A percentile compares a stretch with the other conserved stretches of the same genome.
Conservation (phyloP, 2,113 vertebrate species). For the Brachionichthys hirsutus region DNA sequence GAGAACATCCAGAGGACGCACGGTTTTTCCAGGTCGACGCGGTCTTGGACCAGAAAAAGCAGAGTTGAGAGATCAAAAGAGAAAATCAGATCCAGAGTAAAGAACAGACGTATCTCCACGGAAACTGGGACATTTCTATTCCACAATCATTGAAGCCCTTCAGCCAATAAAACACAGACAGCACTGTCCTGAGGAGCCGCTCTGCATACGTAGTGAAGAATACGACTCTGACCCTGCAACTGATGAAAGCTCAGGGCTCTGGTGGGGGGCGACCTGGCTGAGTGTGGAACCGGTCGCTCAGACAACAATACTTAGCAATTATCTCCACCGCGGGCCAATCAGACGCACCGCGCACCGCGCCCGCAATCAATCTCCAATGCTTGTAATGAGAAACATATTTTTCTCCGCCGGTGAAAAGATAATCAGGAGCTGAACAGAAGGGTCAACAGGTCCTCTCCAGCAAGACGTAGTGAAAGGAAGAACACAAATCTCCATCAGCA, state of each 20-base stretch:
- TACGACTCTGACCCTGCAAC: conserved; percentile 30
- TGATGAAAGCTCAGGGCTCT: conserved; percentile 25
- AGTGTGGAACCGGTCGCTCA: conserved; percentile 37
- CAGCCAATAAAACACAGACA: conserved; percentile 19
- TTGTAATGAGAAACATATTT: conserved; percentile 73
- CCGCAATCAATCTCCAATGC: conserved; percentile 64
- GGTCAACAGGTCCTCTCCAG: conserved; percentile 60
- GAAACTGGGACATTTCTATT: too few species aligned
- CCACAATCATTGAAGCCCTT: conserved; percentile 9
- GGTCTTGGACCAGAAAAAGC: too few species aligned
- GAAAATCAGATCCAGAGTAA: too few species aligned
- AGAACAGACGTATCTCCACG: too few species aligned
- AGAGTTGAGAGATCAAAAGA: too few species aligned
- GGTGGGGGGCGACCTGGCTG: conserved; percentile 21
- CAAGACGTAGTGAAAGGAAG: conserved; percentile 49
- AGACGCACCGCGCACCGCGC: conserved; percentile 48
- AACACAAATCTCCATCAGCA: conserved; percentile 48
- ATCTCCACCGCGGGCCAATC: conserved; percentile 65
- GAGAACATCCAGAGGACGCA: too few species aligned
- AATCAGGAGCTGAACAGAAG: conserved; percentile 61
- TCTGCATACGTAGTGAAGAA: conserved; percentile 46
- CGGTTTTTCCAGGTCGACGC: too few species aligned
- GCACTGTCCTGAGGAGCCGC: conserved; percentile 12
- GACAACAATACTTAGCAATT: conserved; percentile 60
- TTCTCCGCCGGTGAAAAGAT: conserved; percentile 59